Conservation (phyloP, 1,140 invertebrate species). For the Triops cancriformis region DNA sequence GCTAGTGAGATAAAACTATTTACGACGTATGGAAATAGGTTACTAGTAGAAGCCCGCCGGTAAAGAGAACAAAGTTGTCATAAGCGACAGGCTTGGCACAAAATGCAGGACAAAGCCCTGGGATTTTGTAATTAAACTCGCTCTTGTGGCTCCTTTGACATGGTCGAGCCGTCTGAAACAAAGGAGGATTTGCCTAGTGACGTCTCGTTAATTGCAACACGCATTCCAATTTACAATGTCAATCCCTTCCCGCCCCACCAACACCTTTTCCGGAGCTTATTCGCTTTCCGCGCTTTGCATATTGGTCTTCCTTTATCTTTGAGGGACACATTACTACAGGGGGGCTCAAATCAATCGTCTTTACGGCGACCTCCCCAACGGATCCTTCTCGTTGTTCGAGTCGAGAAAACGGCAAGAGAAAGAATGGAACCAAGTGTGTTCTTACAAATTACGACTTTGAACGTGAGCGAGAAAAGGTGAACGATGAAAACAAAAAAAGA, state of each 20-base stretch:
- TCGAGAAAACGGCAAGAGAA: not conserved
- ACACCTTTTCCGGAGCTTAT: slow-evolving; percentile 10
- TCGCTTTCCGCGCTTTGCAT: not conserved
- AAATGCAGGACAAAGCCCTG: slow-evolving; percentile 4
- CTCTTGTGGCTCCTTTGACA: slow-evolving; percentile 12
- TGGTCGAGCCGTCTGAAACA: slow-evolving; percentile 2
- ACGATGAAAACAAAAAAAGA: too few relatives aligned
- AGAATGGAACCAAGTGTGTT: too few relatives aligned
- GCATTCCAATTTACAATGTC: slow-evolving; percentile 10
- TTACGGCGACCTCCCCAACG: not conserved
- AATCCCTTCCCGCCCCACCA: not conserved
- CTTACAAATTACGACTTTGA: too few relatives aligned
- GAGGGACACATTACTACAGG: not conserved
- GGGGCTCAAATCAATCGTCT: not conserved
- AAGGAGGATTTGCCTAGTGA: slow-evolving; percentile 13
- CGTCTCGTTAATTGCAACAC: slow-evolving; percentile 13
- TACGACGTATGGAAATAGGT: not conserved
- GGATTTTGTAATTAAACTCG: slow-evolving; percentile 6
- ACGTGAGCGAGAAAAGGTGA: too few relatives aligned
- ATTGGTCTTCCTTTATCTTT: slow-evolving; percentile 6
- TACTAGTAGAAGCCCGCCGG: not conserved
- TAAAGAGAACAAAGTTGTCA: not conserved
- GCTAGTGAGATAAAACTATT: not conserved
- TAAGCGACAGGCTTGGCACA: slow-evolving; percentile 3
- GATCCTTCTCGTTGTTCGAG: not conserved